Base-by-base conservation (phyloP, 2,888 invertebrate species). In the Phyllotreta striolata region DNA sequence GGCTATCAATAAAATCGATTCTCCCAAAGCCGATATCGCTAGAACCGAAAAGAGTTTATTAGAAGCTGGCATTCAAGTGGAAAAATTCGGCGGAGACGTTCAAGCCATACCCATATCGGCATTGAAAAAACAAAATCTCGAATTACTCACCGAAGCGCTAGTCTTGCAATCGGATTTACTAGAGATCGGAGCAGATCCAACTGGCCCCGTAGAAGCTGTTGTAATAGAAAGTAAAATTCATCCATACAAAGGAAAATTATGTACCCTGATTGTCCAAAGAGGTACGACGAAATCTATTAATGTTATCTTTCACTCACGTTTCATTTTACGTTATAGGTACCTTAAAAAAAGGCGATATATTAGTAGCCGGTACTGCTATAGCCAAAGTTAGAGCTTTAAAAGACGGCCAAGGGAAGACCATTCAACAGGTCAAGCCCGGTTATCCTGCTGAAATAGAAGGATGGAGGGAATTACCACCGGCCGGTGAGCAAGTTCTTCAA, bases 1-100 rank as follows among this genome's bases (percentile, higher is more conserved):
- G 72, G 99, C 98, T 39, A 90, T 99, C 71, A 99, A 99, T 84
- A 99, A 99, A 86, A 95, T 97, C 76, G 99, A 99, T 85, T 94
- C 96, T 78, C 91, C 91, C 64, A 89, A 88, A 79, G 93, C 93
- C 66, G 88, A 98, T 85, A 88, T 96, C 82, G 95, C 95, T 86
- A 84, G 86, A 62, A 89, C 93, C 0, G 89, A 93, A 79, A 84
- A 84, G 24, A 89, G 90, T 80, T 83, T 99, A 9, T 81, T 92
- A 0, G 86, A 90, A 73, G 86, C 91, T 77, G 95, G 93, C 5
- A 83, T 99, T 7, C 84, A 91, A 34, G 87, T 94, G 46, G 98
- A 99, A 81, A 91, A 91, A 10, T 80, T 89, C 58, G 98, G 98
- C 0, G 98, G 99, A 0, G 96, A 98, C 66, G 86, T 95, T 1